Evolutionary conservation across 2,797 vertebrate species (phyloP).

Genomic region (Coregonus sp.): DNA sequence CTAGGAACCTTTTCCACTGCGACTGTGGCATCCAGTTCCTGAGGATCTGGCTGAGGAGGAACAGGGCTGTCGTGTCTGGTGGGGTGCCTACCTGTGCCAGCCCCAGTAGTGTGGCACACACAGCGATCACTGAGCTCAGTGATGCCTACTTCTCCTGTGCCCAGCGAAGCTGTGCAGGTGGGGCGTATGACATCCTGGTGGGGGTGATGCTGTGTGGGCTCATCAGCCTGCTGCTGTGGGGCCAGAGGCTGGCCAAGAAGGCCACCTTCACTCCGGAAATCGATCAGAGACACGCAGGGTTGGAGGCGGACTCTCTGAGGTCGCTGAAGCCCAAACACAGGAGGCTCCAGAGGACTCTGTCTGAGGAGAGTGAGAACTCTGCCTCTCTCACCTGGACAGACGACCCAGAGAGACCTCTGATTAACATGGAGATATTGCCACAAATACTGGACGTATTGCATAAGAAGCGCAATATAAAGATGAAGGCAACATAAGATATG

Average conservation of each 20-base stretch:
- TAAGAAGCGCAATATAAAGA: slow-evolving; percentile 71
- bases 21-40: slow-evolving; percentile 79
- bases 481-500: slow-evolving; percentile 62
- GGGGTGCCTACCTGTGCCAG: slow-evolving; percentile 65
- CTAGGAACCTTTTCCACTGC: slow-evolving; percentile 80
- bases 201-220: slow-evolving; percentile 56
- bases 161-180: slow-evolving; percentile 33
- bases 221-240: slow-evolving; percentile 67
- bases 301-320: slow-evolving; percentile 46
- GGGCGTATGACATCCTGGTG: slow-evolving; percentile 33
- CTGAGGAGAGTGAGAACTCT: slow-evolving; percentile 4
- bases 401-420: slow-evolving; percentile 45
- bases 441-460: slow-evolving; percentile 73
- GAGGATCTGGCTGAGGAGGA: slow-evolving; percentile 75
- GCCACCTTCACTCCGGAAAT: slow-evolving; percentile 69
- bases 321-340: slow-evolving; percentile 71
- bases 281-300: slow-evolving; percentile 53
- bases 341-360: slow-evolving; percentile 26
- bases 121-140: slow-evolving; percentile 58
- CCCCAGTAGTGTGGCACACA: slow-evolving; percentile 64
- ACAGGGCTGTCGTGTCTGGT: slow-evolving; percentile 35
- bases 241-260: slow-evolving; percentile 65
- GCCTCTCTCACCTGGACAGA: slow-evolving; percentile 15
- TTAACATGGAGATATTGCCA: slow-evolving; percentile 73
- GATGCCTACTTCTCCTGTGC: slow-evolving; percentile 67